phyloP scores from a whole-genome alignment of 2,888 invertebrate species.

The Drosophila anomalata region DNA sequence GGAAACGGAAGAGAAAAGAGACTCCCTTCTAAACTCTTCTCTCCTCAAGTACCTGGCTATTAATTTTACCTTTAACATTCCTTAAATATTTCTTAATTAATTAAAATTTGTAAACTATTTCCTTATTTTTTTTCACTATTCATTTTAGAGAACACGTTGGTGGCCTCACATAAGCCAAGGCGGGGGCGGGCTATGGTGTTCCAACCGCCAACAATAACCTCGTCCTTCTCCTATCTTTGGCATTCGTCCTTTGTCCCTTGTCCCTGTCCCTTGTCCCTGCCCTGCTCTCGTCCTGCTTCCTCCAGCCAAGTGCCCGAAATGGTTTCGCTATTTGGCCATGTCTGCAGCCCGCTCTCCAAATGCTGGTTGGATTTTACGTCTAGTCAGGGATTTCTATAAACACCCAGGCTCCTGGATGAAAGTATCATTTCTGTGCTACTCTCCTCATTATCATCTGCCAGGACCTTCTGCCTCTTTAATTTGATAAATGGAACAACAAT shows the following conservation, averaged over 20 bases:
- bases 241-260: background rate
- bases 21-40: no score
- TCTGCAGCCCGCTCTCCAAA: constrained; percentile 25
- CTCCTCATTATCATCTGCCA: background rate
- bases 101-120: background rate
- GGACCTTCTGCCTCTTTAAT: no score
- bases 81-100: background rate
- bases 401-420: background rate
- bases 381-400: constrained; percentile 42
- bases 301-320: constrained; percentile 30
- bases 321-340: constrained; percentile 23
- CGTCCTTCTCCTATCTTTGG: constrained; percentile 1
- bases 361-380: constrained; percentile 36
- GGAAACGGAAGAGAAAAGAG: no score
- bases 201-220: constrained; percentile 38
- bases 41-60: background rate
- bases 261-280: background rate
- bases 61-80: background rate
- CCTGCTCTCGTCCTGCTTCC: background rate
- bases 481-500: no score
- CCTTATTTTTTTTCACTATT: background rate
- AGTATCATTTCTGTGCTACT: background rate
- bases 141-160: background rate
- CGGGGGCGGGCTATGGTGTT: constrained; percentile 6
- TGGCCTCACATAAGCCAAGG: background rate